These are phyloP conservation scores for Xyrauchen texanus DNA, from an alignment of 2,113 vertebrate species.

Conservation along the genomic window DNA sequence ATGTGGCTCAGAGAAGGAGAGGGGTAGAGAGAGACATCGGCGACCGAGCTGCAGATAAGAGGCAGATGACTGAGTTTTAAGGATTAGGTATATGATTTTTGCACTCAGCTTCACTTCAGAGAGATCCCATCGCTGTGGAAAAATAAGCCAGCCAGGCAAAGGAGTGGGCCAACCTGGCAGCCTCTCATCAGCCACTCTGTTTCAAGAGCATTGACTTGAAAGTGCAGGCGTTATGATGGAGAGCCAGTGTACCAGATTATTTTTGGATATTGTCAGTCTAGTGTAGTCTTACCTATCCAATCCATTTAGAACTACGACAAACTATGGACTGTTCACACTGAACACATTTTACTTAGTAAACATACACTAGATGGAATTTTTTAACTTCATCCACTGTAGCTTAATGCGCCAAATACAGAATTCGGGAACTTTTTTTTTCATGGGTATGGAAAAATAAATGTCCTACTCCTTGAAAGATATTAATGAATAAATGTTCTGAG, in stretches of 20 bases:
- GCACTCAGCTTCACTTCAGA: slow-evolving; percentile 34
- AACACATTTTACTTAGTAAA: too few species aligned
- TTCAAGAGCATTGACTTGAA: slow-evolving; percentile 16
- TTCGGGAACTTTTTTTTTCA: too few species aligned
- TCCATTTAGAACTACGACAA: neutral
- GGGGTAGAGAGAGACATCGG: slow-evolving; percentile 38
- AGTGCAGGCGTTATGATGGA: slow-evolving; percentile 14
- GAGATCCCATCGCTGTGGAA: slow-evolving; percentile 16
- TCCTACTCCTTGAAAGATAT: too few species aligned
- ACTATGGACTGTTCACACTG: neutral
- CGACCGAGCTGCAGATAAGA: slow-evolving; percentile 51
- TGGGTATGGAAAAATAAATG: too few species aligned
- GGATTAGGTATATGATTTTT: slow-evolving; percentile 46
- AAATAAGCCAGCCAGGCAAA: slow-evolving; percentile 24
- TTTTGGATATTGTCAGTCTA: neutral
- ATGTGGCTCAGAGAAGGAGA: slow-evolving; percentile 46
- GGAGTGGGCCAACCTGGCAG: slow-evolving; percentile 13
- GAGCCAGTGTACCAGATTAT: slow-evolving; percentile 4
- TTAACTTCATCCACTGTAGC: too few species aligned
- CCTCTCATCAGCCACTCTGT: slow-evolving; percentile 5
- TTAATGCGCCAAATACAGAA: too few species aligned
- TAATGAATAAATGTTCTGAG: too few species aligned
- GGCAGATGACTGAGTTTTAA: slow-evolving; percentile 43
- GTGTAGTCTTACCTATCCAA: neutral
- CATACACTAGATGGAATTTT: too few species aligned